phyloP scores from a whole-genome alignment of 2,888 invertebrate genomes.

The Autographa gamma region DNA sequence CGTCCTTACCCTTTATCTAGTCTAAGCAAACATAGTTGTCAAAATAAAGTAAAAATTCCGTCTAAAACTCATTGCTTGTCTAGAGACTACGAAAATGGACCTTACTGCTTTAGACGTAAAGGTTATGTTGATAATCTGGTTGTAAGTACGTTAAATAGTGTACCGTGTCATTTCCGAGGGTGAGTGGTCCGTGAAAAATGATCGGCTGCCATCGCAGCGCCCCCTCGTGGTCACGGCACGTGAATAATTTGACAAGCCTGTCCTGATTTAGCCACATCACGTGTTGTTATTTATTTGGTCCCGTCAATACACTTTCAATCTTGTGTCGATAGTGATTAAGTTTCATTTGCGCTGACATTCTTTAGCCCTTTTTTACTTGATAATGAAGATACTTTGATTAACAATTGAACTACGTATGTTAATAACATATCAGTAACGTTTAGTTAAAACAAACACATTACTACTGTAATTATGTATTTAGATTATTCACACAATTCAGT shows the following conservation, averaged over 20 bases:
- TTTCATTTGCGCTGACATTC: neutral
- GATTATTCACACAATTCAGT: too few relatives aligned
- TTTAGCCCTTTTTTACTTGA: too few relatives aligned
- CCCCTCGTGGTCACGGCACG: conserved; percentile 25
- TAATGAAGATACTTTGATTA: too few relatives aligned
- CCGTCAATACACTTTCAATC: neutral
- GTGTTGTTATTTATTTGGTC: conserved; percentile 13
- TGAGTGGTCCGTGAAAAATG: conserved; percentile 30
- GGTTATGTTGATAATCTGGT: neutral
- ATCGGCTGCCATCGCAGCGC: conserved; percentile 27
- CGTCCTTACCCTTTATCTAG: conserved; percentile 4
- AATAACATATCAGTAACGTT: too few relatives aligned
- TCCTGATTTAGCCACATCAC: conserved; percentile 18
- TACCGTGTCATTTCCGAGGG: conserved; percentile 9
- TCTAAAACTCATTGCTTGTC: neutral
- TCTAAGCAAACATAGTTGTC: conserved; percentile 4
- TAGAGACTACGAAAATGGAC: neutral
- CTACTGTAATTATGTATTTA: too few relatives aligned
- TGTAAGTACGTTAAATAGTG: conserved; percentile 15
- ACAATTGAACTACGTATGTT: too few relatives aligned
- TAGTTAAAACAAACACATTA: too few relatives aligned
- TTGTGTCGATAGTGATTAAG: neutral
- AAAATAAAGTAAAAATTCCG: neutral
- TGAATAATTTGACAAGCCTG: conserved; percentile 38
- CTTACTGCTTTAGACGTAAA: neutral